Evolutionary conservation across 2,113 vertebrate species (phyloP).

Genomic region (Paedocypris sp.): DNA sequence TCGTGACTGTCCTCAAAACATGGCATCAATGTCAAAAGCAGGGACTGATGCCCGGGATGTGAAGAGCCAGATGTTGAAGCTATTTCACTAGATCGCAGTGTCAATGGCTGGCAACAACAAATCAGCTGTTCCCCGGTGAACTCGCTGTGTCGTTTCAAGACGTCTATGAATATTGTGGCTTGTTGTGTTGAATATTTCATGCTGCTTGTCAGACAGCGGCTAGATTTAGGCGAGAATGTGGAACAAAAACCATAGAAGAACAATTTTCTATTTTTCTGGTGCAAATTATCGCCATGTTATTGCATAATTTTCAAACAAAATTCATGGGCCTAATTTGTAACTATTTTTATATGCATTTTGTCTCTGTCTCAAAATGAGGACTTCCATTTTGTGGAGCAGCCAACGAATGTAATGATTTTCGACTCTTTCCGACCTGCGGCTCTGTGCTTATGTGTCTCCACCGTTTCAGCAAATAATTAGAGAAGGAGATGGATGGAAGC

Average conservation of each 20-base stretch:
- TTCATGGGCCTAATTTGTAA: no score
- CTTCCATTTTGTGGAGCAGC: constrained; percentile 4
- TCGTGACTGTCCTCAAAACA: constrained; percentile 1
- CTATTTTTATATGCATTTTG: not conserved
- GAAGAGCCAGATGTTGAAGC: not conserved
- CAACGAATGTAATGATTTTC: constrained; percentile 18
- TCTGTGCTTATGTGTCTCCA: not conserved
- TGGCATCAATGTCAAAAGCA: not conserved
- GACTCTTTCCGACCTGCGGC: not conserved
- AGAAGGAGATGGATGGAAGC: constrained; percentile 2
- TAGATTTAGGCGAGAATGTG: not conserved
- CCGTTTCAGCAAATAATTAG: constrained; percentile 9
- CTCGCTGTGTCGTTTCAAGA: constrained; percentile 3
- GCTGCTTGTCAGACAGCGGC: not conserved
- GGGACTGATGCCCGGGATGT: not conserved
- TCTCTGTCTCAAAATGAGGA: not conserved
- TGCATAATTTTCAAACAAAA: no score
- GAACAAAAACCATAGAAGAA: no score
- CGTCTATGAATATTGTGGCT: not conserved
- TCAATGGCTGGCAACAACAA: not conserved
- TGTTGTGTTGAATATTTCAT: constrained; percentile 16
- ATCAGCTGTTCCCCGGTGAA: constrained; percentile 1
- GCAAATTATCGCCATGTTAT: no score
- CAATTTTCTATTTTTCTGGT: no score
- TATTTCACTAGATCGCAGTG: not conserved